These are phyloP conservation scores for Atherinosoma microstoma DNA, from an alignment of 2,797 vertebrate genomes.

Conservation along the genomic window DNA sequence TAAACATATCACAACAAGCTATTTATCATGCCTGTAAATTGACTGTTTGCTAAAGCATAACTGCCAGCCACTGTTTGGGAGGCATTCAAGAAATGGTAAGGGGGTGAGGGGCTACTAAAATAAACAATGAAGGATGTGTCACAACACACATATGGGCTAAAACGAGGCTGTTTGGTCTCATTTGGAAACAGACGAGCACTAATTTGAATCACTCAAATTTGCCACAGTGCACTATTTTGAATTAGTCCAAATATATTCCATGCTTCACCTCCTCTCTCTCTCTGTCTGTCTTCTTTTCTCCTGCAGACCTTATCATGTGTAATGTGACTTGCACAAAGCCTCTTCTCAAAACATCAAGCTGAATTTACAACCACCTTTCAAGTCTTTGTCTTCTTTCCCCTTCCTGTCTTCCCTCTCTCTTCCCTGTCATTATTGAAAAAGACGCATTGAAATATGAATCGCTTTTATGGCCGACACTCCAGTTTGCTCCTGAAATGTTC, in stretches of 20 bases:
- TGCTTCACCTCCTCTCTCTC: slow-evolving; percentile 32
- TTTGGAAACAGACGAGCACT: slow-evolving; percentile 78
- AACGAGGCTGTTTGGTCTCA: slow-evolving; percentile 77
- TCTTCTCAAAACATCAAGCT: slow-evolving; percentile 74
- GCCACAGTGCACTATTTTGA: slow-evolving; percentile 70
- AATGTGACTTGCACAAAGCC: slow-evolving; percentile 64
- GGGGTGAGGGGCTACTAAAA: slow-evolving; percentile 52
- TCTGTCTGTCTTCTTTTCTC: slow-evolving; percentile 35
- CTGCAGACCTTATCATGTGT: slow-evolving; percentile 57
- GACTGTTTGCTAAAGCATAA: slow-evolving; percentile 97
- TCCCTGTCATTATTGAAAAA: slow-evolving; percentile 93
- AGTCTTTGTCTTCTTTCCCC: slow-evolving; percentile 70
- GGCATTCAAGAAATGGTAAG: slow-evolving; percentile 86
- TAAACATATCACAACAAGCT: slow-evolving; percentile 92
- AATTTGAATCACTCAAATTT: slow-evolving; percentile 78
- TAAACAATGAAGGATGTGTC: slow-evolving; percentile 82
- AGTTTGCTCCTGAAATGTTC: slow-evolving; percentile 90
- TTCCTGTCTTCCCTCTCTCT: slow-evolving; percentile 84
- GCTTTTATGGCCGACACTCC: slow-evolving; percentile 90
- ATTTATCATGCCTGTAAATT: slow-evolving; percentile 95
- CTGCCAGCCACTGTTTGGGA: slow-evolving; percentile 89
- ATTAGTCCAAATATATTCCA: slow-evolving; percentile 64
- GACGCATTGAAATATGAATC: slow-evolving; percentile 95
- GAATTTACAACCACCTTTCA: slow-evolving; percentile 78
- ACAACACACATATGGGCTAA: slow-evolving; percentile 77